A percentile compares a stretch with the other conserved stretches of the same genome.
phyloP scores from a whole-genome alignment of 2,888 invertebrate species.

The Cerastoderma edule region DNA sequence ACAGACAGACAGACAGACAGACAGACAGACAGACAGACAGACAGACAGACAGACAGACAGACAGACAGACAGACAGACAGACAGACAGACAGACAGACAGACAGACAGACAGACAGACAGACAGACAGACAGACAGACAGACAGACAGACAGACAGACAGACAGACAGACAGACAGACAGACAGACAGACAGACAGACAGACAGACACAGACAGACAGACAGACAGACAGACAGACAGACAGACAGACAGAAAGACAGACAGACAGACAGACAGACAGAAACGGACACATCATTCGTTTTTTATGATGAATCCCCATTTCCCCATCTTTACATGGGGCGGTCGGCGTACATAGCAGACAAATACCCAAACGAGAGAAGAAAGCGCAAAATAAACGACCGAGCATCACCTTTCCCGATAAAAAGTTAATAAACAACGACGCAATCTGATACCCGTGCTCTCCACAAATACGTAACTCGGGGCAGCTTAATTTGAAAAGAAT shows the following conservation, averaged over 20 bases:
- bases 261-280: too few relatives aligned
- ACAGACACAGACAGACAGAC: too few relatives aligned
- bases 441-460: neutral
- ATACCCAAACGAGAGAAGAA: too few relatives aligned
- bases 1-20: conserved; percentile 9
- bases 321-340: too few relatives aligned
- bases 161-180: too few relatives aligned
- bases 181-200: too few relatives aligned
- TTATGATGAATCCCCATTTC: too few relatives aligned
- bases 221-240: too few relatives aligned
- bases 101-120: conserved; percentile 9
- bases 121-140: conserved; percentile 16
- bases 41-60: conserved; percentile 19
- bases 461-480: neutral
- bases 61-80: conserved; percentile 17
- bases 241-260: too few relatives aligned
- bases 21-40: conserved; percentile 9
- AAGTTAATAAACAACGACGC: conserved; percentile 6
- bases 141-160: conserved; percentile 16
- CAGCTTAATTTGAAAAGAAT: neutral
- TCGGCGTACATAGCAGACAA: too few relatives aligned
- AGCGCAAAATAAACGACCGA: too few relatives aligned
- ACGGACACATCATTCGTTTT: neutral
- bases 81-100: conserved; percentile 17
- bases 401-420: too few relatives aligned